Conservation (phyloP, 2,888 invertebrate genomes). For the Napeogenes inachia region DNA sequence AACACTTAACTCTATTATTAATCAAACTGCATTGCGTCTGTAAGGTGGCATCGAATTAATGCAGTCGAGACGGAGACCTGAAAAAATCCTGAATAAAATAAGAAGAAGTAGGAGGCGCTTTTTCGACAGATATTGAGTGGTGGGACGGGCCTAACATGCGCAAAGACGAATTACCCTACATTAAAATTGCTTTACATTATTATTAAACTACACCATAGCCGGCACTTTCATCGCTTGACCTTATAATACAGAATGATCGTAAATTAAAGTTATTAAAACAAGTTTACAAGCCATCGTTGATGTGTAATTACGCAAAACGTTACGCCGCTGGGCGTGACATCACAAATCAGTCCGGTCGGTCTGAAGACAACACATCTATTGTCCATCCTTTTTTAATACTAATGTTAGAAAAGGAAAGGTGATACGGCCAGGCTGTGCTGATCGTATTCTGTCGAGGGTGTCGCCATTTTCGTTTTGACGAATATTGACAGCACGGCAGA, state of each 20-base stretch:
- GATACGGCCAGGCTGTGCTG: slow-evolving; percentile 60
- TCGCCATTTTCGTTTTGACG: slow-evolving; percentile 86
- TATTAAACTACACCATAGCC: slow-evolving; percentile 59
- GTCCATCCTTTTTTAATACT: slow-evolving; percentile 45
- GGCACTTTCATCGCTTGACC: slow-evolving; percentile 66
- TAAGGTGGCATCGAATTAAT: slow-evolving; percentile 55
- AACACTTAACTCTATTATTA: slow-evolving; percentile 54
- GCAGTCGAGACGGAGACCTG: slow-evolving; percentile 63
- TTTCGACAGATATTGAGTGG: slow-evolving; percentile 76
- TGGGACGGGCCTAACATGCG: slow-evolving; percentile 77
- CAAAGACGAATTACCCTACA: slow-evolving; percentile 65
- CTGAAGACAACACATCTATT: slow-evolving; percentile 67
- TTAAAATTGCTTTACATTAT: slow-evolving; percentile 47
- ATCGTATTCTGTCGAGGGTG: slow-evolving; percentile 79
- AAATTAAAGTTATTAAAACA: slow-evolving; percentile 73
- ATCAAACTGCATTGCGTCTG: slow-evolving; percentile 74
- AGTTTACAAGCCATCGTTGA: slow-evolving; percentile 68
- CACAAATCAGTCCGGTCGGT: slow-evolving; percentile 73
- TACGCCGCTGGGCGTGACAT: slow-evolving; percentile 78
- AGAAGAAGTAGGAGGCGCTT: slow-evolving; percentile 75
- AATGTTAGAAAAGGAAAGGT: slow-evolving; percentile 44
- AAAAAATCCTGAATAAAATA: slow-evolving; percentile 73
- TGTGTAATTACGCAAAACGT: slow-evolving; percentile 76
- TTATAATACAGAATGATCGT: slow-evolving; percentile 59
- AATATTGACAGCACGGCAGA: slow-evolving; percentile 83